phyloP scores from a whole-genome alignment of 1,140 invertebrate species.

The Penaeus japonicus region DNA sequence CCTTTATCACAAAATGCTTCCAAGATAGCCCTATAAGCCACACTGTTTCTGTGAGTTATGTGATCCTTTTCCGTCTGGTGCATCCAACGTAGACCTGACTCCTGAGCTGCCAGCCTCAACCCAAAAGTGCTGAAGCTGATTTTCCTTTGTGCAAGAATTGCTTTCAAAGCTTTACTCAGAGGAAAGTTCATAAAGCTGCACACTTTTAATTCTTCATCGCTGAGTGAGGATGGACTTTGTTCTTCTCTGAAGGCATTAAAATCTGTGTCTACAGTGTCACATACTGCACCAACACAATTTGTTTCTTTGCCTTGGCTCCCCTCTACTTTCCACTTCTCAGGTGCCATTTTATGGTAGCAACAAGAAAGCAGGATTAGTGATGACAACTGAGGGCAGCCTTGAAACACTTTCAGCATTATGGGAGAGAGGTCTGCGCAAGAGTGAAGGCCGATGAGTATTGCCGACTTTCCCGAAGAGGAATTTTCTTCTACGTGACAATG shows the following conservation, averaged over 20 bases:
- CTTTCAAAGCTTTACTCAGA: conserved; percentile 24
- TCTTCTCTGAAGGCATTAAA: not conserved
- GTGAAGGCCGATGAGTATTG: conserved; percentile 25
- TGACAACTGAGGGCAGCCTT: conserved; percentile 10
- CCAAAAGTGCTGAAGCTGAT: conserved; percentile 26
- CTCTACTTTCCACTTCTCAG: not conserved
- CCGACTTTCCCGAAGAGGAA: not conserved
- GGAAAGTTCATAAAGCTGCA: conserved; percentile 28
- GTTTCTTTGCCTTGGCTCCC: not conserved
- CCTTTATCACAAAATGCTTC: conserved; percentile 37
- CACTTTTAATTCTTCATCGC: not conserved
- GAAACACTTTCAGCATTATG: conserved; percentile 35
- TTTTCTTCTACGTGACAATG: too few relatives aligned
- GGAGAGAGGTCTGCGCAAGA: conserved; percentile 44
- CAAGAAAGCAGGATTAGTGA: conserved; percentile 36
- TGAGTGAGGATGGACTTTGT: not conserved
- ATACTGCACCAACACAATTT: not conserved
- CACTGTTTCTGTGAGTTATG: conserved; percentile 20
- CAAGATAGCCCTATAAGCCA: conserved; percentile 30
- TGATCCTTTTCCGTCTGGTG: conserved; percentile 11
- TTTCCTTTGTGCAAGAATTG: not conserved
- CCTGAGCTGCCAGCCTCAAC: conserved; percentile 40
- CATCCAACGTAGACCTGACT: conserved; percentile 34
- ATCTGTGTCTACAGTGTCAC: not conserved
- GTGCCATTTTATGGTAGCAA: conserved; percentile 37